Percentiles rank a stretch among this genome's conserved stretches.
These are phyloP conservation scores for Caenorhabditis becei DNA, from an alignment of 2,888 invertebrate species.

Conservation along the genomic window DNA sequence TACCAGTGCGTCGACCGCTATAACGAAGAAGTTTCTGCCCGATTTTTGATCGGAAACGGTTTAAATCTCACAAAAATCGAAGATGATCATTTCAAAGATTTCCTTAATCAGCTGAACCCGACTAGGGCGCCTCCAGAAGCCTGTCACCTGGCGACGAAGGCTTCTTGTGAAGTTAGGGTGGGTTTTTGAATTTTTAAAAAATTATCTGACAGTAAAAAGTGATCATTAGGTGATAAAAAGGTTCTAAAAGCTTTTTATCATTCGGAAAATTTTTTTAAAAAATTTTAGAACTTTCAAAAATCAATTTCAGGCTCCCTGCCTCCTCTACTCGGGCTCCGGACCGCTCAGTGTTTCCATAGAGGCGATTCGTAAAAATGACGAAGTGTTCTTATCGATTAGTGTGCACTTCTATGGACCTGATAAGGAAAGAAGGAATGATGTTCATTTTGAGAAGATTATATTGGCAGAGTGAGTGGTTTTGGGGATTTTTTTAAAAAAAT, in stretches of 20 bases:
- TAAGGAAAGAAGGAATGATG: conserved; percentile 27
- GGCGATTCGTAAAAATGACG: conserved; percentile 38
- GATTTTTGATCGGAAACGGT: conserved; percentile 43
- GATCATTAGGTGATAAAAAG: no score
- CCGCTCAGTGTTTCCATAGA: conserved; percentile 29
- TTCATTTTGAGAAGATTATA: conserved; percentile 47
- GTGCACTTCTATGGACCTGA: conserved; percentile 8
- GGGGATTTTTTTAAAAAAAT: no score
- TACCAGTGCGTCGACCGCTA: conserved; percentile 20
- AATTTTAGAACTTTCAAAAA: no score
- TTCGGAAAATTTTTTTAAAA: no score
- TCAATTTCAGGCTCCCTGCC: no score
- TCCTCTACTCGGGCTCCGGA: no score
- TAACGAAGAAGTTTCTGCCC: conserved; percentile 29
- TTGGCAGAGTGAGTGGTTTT: conserved; percentile 28
- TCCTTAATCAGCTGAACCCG: conserved; percentile 22
- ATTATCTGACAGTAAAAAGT: no score
- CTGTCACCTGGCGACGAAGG: conserved; percentile 3
- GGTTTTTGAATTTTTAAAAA: conserved; percentile 3
- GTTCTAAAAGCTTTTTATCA: no score
- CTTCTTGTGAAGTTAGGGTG: conserved; percentile 9
- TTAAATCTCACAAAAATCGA: conserved; percentile 10
- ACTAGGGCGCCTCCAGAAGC: conserved; percentile 12
- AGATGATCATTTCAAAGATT: conserved; percentile 10
- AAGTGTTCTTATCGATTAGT: conserved; percentile 33